Percentiles rank a stretch among this genome's conserved stretches.
Evolutionary conservation across 2,797 vertebrate genomes (phyloP).

Genomic region (Cossypha polioptera): DNA sequence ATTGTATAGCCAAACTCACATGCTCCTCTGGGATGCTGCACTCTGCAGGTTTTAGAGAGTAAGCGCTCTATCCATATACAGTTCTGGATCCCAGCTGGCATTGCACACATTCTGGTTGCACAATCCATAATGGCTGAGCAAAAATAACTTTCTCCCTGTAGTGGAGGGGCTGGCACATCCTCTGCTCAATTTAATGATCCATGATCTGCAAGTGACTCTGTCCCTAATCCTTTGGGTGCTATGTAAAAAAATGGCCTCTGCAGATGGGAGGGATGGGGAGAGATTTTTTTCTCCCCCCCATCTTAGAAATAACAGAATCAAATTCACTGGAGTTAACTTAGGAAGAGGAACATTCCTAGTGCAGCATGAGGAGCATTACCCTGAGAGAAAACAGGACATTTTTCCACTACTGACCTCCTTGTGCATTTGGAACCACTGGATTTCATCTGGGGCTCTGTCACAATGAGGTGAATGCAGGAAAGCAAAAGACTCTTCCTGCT

Average conservation of each 20-base stretch:
- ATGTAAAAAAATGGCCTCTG: neutral
- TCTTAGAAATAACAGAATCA: neutral
- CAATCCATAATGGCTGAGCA: neutral
- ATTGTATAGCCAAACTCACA: neutral
- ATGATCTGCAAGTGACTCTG: neutral
- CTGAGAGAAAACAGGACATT: neutral
- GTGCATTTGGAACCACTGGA: neutral
- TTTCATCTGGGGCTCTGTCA: neutral
- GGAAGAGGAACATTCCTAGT: neutral
- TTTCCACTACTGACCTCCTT: neutral
- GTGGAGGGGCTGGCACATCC: neutral
- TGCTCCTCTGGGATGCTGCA: neutral
- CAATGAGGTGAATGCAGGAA: neutral
- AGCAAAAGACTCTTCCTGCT: neutral
- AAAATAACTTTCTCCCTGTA: neutral
- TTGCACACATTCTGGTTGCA: neutral
- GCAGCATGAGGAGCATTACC: neutral
- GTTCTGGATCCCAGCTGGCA: neutral
- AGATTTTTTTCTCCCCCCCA: accelerated
- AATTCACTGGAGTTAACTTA: neutral
- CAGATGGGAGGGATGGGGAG: neutral
- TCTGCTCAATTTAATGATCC: neutral
- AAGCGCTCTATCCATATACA: neutral
- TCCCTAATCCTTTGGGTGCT: neutral
- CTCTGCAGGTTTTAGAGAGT: neutral